phyloP scores from a whole-genome alignment of 2,888 invertebrate species.

The Malachius bipustulatus region DNA sequence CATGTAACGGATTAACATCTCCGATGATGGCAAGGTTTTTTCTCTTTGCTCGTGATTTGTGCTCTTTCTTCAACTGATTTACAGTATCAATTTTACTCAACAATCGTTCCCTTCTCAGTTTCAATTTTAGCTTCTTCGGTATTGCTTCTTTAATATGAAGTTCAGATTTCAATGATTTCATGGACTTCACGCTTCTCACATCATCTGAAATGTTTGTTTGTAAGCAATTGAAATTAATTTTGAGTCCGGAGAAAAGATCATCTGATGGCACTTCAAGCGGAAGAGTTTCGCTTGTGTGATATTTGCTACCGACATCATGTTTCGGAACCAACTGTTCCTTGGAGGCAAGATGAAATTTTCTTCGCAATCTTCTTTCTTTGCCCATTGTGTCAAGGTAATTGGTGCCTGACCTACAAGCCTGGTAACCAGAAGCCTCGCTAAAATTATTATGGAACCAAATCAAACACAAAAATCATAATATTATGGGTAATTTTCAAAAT shows the following conservation, averaged over 20 bases:
- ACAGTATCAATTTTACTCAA: conserved; percentile 28
- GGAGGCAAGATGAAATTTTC: conserved; percentile 20
- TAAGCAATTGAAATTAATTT: conserved; percentile 21
- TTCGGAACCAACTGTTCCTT: too few relatives aligned
- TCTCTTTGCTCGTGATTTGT: conserved; percentile 24
- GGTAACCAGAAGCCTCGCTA: too few relatives aligned
- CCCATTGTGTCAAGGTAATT: too few relatives aligned
- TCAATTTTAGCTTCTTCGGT: conserved; percentile 30
- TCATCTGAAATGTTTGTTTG: conserved; percentile 23
- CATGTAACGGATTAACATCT: conserved; percentile 29
- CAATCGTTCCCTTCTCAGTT: conserved; percentile 25
- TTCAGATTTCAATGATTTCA: conserved; percentile 28
- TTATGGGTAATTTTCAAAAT: too few relatives aligned
- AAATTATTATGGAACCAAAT: too few relatives aligned
- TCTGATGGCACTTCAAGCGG: conserved; percentile 16
- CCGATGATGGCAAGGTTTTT: conserved; percentile 27
- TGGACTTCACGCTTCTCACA: conserved; percentile 25
- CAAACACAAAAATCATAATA: too few relatives aligned
- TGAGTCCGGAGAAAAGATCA: conserved; percentile 22
- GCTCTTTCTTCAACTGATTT: conserved; percentile 25
- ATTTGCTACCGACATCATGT: too few relatives aligned
- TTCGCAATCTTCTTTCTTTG: conserved; percentile 19
- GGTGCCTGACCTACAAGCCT: too few relatives aligned
- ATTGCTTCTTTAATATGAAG: conserved; percentile 18
- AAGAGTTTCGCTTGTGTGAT: background rate